These are phyloP conservation scores for Sialia sialis DNA, from an alignment of 2,113 vertebrate genomes.

Conservation along the genomic window DNA sequence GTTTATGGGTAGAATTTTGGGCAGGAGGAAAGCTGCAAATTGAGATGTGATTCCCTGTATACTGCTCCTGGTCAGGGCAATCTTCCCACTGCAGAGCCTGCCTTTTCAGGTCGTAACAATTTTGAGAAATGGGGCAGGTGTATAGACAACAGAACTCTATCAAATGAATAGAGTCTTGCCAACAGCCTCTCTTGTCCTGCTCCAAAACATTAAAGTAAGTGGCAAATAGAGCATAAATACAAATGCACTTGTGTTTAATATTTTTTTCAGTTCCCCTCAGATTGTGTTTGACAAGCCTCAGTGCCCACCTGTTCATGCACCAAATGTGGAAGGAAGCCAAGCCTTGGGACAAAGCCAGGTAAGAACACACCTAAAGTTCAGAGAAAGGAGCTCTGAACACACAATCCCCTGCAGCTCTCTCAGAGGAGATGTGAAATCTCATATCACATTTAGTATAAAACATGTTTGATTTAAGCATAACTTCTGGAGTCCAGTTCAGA, in stretches of 20 bases:
- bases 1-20: neutral
- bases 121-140: neutral
- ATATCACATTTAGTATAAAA: neutral
- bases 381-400: neutral
- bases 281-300: neutral
- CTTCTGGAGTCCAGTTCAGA: neutral
- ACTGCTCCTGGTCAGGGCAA: neutral
- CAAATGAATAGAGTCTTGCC: neutral
- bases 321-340: neutral
- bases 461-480: neutral
- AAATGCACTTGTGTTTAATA: neutral
- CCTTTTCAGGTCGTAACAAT: neutral
- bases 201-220: neutral
- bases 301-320: neutral
- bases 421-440: neutral
- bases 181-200: neutral
- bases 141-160: neutral
- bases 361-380: neutral
- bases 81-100: neutral
- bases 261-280: conserved; percentile 6
- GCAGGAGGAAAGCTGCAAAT: neutral
- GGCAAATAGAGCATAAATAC: neutral
- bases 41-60: neutral
- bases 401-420: neutral
- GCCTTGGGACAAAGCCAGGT: conserved; percentile 37